Conservation (phyloP, 2,888 invertebrate genomes). For the Elgonia sp. region DNA sequence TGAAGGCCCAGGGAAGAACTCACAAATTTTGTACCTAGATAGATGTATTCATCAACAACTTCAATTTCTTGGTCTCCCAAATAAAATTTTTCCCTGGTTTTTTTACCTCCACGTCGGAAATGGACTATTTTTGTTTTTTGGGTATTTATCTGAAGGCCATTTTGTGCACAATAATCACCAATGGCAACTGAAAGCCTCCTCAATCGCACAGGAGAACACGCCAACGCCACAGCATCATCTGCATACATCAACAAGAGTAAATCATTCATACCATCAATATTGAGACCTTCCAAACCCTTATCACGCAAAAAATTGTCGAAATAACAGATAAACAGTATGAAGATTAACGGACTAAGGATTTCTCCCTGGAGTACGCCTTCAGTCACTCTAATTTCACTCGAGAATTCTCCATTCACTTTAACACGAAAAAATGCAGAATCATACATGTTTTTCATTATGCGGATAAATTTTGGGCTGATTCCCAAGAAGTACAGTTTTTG, state of each 20-base stretch:
- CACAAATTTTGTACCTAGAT: conserved; percentile 4
- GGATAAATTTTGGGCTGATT: not conserved
- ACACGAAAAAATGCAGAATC: not conserved
- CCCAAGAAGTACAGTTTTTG: conserved; percentile 1
- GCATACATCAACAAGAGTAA: no score
- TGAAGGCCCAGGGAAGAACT: not conserved
- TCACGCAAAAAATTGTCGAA: no score
- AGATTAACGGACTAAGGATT: no score
- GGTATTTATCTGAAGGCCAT: not conserved
- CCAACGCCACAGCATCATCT: no score
- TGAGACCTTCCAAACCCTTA: no score
- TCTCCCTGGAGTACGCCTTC: no score
- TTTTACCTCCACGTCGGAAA: not conserved
- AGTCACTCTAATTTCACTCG: no score
- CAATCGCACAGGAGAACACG: no score
- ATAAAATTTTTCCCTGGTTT: conserved; percentile 2
- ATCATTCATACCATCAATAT: no score
- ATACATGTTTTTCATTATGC: not conserved
- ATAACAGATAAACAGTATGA: no score
- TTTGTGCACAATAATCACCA: not conserved
- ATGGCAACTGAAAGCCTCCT: not conserved
- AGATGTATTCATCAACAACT: conserved; percentile 6
- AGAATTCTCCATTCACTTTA: no score
- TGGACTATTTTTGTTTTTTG: conserved; percentile 11
- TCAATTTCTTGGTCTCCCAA: not conserved